Evolutionary conservation across 2,113 vertebrate species (phyloP).

Genomic region (Paramisgurnus dabryanus): DNA sequence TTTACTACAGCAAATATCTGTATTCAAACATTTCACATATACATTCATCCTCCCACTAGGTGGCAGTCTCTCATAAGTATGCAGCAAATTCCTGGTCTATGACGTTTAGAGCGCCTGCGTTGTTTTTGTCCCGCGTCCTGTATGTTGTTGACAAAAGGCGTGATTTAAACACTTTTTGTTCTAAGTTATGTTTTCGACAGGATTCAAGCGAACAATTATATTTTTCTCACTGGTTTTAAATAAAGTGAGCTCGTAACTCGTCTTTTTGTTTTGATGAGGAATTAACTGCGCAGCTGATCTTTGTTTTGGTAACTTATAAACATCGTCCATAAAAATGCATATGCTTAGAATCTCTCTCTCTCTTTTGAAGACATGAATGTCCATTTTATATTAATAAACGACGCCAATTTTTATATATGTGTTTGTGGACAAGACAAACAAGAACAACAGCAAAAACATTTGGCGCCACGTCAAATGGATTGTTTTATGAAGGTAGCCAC

Average conservation of each 20-base stretch:
- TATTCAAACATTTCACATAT: too few species aligned
- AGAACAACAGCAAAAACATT: neutral
- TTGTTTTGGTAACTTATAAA: neutral
- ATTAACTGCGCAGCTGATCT: neutral
- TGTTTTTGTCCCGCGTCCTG: constrained; percentile 18
- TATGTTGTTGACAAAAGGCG: neutral
- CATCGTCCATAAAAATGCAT: neutral
- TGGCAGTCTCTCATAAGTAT: neutral
- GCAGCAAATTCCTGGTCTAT: neutral
- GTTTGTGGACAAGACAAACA: neutral
- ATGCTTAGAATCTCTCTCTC: neutral
- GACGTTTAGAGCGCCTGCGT: neutral
- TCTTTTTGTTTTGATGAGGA: neutral
- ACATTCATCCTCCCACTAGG: constrained; percentile 19
- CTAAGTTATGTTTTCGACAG: neutral
- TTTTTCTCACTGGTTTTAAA: neutral
- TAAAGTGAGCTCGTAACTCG: neutral
- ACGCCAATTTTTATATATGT: neutral
- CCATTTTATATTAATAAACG: neutral
- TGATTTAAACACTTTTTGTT: neutral
- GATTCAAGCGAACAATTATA: neutral
- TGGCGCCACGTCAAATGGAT: neutral
- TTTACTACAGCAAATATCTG: neutral
- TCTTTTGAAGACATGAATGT: neutral
- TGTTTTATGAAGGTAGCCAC: neutral